A percentile compares a stretch with the other conserved stretches of the same genome.
Conservation (phyloP, 2,797 vertebrate genomes). For the Hapalemur alaotrensis region DNA sequence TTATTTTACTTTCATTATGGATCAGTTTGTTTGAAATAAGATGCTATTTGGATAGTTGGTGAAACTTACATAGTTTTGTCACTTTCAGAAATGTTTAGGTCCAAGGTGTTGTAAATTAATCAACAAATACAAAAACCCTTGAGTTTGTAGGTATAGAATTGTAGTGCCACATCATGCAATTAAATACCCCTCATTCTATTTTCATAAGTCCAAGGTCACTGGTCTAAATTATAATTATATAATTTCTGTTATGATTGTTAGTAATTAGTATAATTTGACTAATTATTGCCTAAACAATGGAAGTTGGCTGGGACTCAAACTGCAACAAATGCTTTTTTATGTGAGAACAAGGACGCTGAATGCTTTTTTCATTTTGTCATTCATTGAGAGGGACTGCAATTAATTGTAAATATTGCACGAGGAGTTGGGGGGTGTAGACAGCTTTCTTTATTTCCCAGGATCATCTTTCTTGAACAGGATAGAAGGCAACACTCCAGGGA, state of each 20-base stretch:
- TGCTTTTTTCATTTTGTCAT: conserved; percentile 69
- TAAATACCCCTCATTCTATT: conserved; percentile 59
- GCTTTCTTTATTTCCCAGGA: conserved; percentile 77
- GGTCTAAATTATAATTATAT: conserved; percentile 63
- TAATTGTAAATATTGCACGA: conserved; percentile 74
- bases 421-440: conserved; percentile 52
- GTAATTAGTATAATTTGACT: conserved; percentile 66
- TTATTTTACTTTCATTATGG: conserved; percentile 32
- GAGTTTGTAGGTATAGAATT: conserved; percentile 51
- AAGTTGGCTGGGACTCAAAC: conserved; percentile 71
- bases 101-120: conserved; percentile 44
- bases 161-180: conserved; percentile 54
- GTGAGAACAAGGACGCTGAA: conserved; percentile 65
- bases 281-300: conserved; percentile 70
- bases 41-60: conserved; percentile 41
- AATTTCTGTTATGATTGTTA: conserved; percentile 65
- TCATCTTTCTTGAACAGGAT: conserved; percentile 63
- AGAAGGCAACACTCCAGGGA: conserved; percentile 78
- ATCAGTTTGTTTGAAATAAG: conserved; percentile 25
- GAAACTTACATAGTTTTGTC: conserved; percentile 1
- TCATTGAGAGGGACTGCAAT: conserved; percentile 61
- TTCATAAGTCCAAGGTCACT: conserved; percentile 65
- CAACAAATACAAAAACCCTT: conserved; percentile 36
- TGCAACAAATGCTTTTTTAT: conserved; percentile 63
- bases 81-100: conserved; percentile 43